Evolutionary conservation across 2,113 vertebrate genomes (phyloP), one percentile per base, ranked within the genome.

Genomic region (Camelus bactrianus): DNA sequence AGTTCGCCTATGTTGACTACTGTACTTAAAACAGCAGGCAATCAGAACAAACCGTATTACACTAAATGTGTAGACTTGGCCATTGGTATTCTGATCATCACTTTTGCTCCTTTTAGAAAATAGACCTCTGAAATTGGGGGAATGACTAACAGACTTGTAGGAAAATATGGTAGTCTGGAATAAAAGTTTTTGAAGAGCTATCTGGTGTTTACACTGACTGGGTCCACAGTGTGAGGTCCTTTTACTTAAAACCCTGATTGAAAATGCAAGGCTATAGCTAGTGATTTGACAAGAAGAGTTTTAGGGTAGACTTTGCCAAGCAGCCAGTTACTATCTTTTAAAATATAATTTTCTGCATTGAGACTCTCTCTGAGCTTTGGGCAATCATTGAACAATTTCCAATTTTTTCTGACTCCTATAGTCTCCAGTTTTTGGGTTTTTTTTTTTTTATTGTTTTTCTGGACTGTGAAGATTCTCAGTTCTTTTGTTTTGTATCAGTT

Each of bases 401-500:
- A 11, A 48, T 60, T 62, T 87, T 77, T 86, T 60, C 62, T 89
- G 42, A 1, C 30, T 93, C 35, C 35, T 86, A 20, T 96, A 11
- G 89, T 80, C 62, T 83, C 9, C 6, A 84, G 32, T 62, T 62
- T 62, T 62, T 62, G 26, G 60, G 26, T 80, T 91, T 28, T 85
- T 81, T 2, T 30, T 76, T 60, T 54, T 80, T 56, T 89, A 16
- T 67, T 32, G 35, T 93, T 79, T 79, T 65, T n/a, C 80, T 77
- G 20, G 52, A 54, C 38, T 42, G 14, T 73, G 30, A 75, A 42
- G 32, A 82, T 73, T 79, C 26, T 64, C 46, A 69, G 9, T 62
- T 97, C 50, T 85, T 77, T 50, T 86, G 38, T 60, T 64, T 91
- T 87, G n/a, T 46, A 60, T 95, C 4, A 75, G 32, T 94, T 81